Percentiles rank a stretch among this genome's conserved stretches.
Conservation (phyloP, 2,797 vertebrate genomes). For the Mastacembelus armatus region DNA sequence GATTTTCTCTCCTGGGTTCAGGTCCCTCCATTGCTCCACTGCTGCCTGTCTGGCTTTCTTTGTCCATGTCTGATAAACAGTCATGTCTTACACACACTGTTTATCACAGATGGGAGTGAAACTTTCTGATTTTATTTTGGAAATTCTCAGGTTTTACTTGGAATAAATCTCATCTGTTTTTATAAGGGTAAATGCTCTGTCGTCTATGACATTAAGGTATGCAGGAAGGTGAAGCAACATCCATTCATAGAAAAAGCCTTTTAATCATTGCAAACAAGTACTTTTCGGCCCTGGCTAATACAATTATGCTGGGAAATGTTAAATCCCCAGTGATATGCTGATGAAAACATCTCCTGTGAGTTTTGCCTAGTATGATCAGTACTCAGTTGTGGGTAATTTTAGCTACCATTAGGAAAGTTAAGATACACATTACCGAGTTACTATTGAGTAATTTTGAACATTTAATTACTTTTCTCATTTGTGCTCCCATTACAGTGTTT, state of each 20-base stretch:
- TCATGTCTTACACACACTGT: constrained; percentile 61
- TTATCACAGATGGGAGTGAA: constrained; percentile 57
- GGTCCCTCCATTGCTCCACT: constrained; percentile 56
- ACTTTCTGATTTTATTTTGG: constrained; percentile 57
- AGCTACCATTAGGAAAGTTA: too few relatives aligned
- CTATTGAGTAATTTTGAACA: too few relatives aligned
- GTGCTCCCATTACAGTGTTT: too few relatives aligned
- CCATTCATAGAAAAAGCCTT: neutral
- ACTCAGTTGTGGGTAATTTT: too few relatives aligned
- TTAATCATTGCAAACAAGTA: neutral
- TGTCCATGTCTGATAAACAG: constrained; percentile 69
- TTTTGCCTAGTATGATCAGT: too few relatives aligned
- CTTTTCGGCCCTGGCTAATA: neutral
- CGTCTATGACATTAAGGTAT: neutral
- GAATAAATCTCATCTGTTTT: constrained; percentile 25
- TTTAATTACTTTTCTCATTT: too few relatives aligned
- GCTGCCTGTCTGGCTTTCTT: constrained; percentile 44
- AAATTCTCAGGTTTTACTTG: constrained; percentile 50
- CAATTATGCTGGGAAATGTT: neutral
- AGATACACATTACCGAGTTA: too few relatives aligned
- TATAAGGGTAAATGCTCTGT: neutral
- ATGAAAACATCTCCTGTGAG: constrained; percentile 27
- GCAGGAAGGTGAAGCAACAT: neutral
- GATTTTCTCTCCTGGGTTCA: constrained; percentile 64
- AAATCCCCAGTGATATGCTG: neutral